Evolutionary conservation across 2,113 vertebrate species (phyloP), one percentile per base, ranked within the genome.

Genomic region (Ceyx cyanopectus): DNA sequence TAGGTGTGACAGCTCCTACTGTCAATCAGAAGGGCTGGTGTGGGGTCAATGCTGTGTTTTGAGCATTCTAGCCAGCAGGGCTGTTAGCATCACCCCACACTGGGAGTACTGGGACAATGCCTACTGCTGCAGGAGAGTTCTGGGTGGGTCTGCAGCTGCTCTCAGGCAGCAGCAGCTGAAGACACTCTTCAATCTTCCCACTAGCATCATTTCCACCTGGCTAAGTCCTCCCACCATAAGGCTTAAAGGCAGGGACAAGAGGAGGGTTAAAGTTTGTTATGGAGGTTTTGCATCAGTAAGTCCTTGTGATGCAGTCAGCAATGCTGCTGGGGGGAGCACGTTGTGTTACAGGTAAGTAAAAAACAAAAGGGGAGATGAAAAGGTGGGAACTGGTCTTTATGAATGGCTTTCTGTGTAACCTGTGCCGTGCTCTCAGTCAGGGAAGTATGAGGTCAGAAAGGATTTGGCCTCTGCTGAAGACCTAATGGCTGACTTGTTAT

Each of bases 251-350:
- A 69, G 73, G 24, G 63, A 20, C 5, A 19, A 24, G 68, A 54
- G 0, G 0, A 19, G 1, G 12, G 0, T 0, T 15, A 16, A 17
- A 11, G 0, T 90, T 30, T 14, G 29, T 5, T 0, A 1, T 4
- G 17, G 32, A 40, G 41, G 9, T 9, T 66, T 40, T 26, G n/a
- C 2, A 1, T 6, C 0, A 0, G 4, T 0, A 30, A 7, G 4
- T 30, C 3, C 4, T 5, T 0, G 43, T 0, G 56, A 2, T 21
- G 1, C 2, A 6, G 14, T 0, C 16, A 34, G 57, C 70, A 61
- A 2, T 29, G 45, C 17, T 37, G 37, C 27, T 26, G 12, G 6
- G 26, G 12, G 69, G 53, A 78, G 4, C 7, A 1, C 0, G 0
- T 27, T 37, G 17, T 8, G 56, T 13, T 3, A 14, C 24, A 6